These are phyloP conservation scores for Pandemis corylana DNA, from an alignment of 2,888 invertebrate genomes.

Conservation along the genomic window DNA sequence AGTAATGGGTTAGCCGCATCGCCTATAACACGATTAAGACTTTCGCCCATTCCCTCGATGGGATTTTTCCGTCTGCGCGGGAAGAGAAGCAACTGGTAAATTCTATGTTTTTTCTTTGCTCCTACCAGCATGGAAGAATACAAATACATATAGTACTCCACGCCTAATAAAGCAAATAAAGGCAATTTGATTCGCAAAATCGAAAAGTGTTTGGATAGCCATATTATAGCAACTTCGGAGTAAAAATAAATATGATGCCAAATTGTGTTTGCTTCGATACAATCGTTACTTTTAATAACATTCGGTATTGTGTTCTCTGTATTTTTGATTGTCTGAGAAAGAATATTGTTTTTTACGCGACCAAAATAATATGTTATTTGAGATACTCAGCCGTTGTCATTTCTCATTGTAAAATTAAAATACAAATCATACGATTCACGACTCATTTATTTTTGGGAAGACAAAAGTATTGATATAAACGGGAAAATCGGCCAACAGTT, in stretches of 20 bases:
- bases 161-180: constrained; percentile 7
- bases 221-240: constrained; percentile 14
- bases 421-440: too few species aligned
- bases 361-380: background rate
- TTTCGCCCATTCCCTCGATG: too few species aligned
- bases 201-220: constrained; percentile 4
- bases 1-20: too few species aligned
- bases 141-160: background rate
- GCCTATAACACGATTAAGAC: too few species aligned
- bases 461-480: too few species aligned
- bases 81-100: too few species aligned
- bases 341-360: background rate
- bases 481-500: too few species aligned
- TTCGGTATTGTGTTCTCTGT: background rate
- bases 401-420: background rate
- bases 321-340: background rate
- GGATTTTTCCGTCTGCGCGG: too few species aligned
- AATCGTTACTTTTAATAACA: constrained; percentile 9
- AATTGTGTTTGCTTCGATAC: constrained; percentile 4
- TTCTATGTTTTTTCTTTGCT: too few species aligned
- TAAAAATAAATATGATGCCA: constrained; percentile 5
- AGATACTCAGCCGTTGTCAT: background rate
- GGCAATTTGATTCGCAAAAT: background rate
- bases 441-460: too few species aligned
- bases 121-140: too few species aligned